Base-by-base conservation (phyloP, 1,140 invertebrate species). In the Bombyx mandarina region DNA sequence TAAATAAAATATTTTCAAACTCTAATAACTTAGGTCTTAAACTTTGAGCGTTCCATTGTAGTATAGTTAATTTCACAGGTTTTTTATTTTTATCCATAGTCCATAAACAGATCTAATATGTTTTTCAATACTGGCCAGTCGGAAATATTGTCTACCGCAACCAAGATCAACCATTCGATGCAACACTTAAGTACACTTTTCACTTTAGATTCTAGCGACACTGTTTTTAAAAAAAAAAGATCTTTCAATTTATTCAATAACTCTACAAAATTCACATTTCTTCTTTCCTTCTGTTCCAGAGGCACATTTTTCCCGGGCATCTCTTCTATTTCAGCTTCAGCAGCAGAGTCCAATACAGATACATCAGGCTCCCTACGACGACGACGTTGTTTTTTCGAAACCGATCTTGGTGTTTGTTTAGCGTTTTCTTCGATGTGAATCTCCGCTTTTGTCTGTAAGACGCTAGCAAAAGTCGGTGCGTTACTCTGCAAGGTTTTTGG, bases 11-110 rank as follows among this genome's bases (percentile, higher is more conserved):
- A 8, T 59, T 22, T 54, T 61, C 58, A 35, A 67, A 67, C 10
- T n/a, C 44, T 56, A 47, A 5, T 55, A 58, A 47, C 49, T 67
- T 70, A 12, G 58, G 58, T 45, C 49, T 46, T 8, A 70, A 26
- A 52, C 67, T 70, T 53, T 65, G 60, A 1, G 56, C 48, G 50
- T 70, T 70, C 62, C 64, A 66, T 50, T 66, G 65, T 1, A 66
- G 8, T n/a, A 70, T 60, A 44, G 62, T 70, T 12, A 58, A 8
- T 18, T 42, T 49, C 45, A 46, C 49, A 12, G 45, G 35, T 49
- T 47, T 45, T 42, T 8, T 8, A 44, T 57, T 6, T 45, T 35
- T 54, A 45, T 47, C 50, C 62, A 65, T 59, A 35, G 4, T 35
- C 26, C 26, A 35, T 48, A 53, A 63, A 54, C 48, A 60, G 42